These are phyloP conservation scores for Heteropelma amictum DNA, from an alignment of 2,888 invertebrate species.

Conservation along the genomic window DNA sequence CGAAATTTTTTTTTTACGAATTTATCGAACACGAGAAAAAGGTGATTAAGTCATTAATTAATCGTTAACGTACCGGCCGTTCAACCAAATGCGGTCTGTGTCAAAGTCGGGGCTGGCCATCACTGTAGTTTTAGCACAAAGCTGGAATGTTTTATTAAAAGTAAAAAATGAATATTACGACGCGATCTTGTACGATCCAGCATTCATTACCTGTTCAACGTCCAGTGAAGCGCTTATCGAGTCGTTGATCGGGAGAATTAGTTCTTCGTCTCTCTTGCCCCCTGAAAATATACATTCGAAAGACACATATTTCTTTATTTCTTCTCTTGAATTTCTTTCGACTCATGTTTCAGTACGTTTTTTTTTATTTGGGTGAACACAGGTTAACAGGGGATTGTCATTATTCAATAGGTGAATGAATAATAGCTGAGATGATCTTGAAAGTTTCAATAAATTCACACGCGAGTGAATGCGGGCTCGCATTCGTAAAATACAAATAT, in stretches of 20 bases:
- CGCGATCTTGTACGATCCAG: not conserved
- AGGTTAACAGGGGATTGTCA: conserved; percentile 36
- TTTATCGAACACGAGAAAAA: no score
- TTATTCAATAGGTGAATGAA: conserved; percentile 26
- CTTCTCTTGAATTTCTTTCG: not conserved
- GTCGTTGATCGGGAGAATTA: conserved; percentile 97
- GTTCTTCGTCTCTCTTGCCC: conserved; percentile 96
- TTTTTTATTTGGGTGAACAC: not conserved
- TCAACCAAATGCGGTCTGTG: conserved; percentile 92
- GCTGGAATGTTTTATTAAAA: conserved; percentile 76
- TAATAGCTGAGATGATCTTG: not conserved
- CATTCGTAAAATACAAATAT: no score
- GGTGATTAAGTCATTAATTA: no score
- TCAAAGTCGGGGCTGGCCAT: conserved; percentile 85
- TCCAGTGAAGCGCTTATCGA: conserved; percentile 95
- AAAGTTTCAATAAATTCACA: not conserved
- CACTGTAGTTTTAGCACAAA: conserved; percentile 95
- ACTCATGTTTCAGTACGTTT: not conserved
- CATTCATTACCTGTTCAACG: conserved; percentile 87
- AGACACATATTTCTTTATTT: not conserved
- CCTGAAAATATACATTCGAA: conserved; percentile 79
- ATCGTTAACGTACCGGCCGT: conserved; percentile 82
- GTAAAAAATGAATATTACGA: not conserved
- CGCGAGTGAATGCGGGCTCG: not conserved
- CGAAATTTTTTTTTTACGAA: not conserved